Conservation (phyloP, 1,140 invertebrate genomes). For the Drosophila repleta region DNA sequence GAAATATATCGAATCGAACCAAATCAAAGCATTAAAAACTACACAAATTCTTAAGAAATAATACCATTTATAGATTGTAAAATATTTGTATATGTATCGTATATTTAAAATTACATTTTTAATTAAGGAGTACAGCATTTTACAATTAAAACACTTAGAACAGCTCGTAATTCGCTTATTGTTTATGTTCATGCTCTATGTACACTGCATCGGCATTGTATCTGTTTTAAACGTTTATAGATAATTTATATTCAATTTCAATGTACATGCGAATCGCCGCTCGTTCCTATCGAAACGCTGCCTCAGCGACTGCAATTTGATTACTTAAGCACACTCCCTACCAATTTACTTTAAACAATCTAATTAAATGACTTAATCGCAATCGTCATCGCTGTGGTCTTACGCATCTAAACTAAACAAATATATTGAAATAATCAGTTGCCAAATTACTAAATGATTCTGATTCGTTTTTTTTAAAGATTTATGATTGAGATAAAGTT, state of each 20-base stretch:
- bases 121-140: conserved; percentile 78
- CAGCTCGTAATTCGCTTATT: conserved; percentile 55
- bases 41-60: not conserved
- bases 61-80: conserved; percentile 51
- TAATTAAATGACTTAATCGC: conserved; percentile 70
- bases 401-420: conserved; percentile 58
- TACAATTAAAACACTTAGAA: conserved; percentile 71
- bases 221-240: conserved; percentile 32
- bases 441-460: conserved; percentile 24
- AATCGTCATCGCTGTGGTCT: conserved; percentile 34
- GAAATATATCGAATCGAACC: not conserved
- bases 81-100: conserved; percentile 62
- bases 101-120: conserved; percentile 57
- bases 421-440: conserved; percentile 33
- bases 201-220: conserved; percentile 59
- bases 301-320: not conserved
- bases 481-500: conserved; percentile 44
- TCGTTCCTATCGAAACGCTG: conserved; percentile 26
- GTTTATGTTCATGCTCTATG: conserved; percentile 61
- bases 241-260: conserved; percentile 39
- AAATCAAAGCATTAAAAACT: not conserved
- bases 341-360: conserved; percentile 52
- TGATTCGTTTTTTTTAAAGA: conserved; percentile 25
- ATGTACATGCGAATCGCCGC: conserved; percentile 48
- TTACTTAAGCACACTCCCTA: conserved; percentile 16